A percentile compares a stretch with the other conserved stretches of the same genome.
Evolutionary conservation across 2,888 invertebrate species (phyloP).

Genomic region (Troilus luridus): DNA sequence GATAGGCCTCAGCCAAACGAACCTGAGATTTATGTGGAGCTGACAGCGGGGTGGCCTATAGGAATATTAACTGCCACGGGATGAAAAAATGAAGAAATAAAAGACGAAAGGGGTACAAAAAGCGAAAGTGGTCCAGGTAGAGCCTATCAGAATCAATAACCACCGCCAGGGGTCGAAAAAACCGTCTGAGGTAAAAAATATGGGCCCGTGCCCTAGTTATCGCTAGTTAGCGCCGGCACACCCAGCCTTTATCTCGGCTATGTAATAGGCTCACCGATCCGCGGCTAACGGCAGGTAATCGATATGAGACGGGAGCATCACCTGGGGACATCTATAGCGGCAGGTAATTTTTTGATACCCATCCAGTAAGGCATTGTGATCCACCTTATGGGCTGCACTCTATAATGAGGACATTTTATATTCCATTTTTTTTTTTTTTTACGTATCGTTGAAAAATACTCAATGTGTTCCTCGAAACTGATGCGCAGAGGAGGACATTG

Average conservation of each 20-base stretch:
- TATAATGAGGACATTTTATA: background rate
- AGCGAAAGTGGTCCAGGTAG: constrained; percentile 38
- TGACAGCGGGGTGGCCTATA: constrained; percentile 32
- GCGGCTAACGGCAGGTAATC: background rate
- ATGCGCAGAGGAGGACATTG: background rate
- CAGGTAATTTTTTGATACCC: background rate
- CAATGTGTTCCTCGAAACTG: background rate
- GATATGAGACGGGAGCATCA: background rate
- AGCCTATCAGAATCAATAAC: constrained; percentile 41
- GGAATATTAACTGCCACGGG: constrained; percentile 15
- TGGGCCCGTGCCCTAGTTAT: constrained; percentile 44
- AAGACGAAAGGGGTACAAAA: constrained; percentile 27
- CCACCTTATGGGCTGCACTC: background rate
- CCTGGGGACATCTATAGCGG: background rate
- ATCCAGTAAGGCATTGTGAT: background rate
- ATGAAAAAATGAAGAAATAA: background rate
- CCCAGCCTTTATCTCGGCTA: background rate
- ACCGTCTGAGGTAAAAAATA: background rate
- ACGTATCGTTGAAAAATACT: background rate
- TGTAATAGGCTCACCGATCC: constrained; percentile 5
- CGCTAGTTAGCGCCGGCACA: constrained; percentile 30
- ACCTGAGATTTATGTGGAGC: constrained; percentile 28
- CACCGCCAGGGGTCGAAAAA: constrained; percentile 10
- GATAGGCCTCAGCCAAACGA: constrained; percentile 28
- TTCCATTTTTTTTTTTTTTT: background rate